phyloP scores from a whole-genome alignment of 37 sponge, comb jelly and placozoan genomes.

The Halisarca cf. caerulea region DNA sequence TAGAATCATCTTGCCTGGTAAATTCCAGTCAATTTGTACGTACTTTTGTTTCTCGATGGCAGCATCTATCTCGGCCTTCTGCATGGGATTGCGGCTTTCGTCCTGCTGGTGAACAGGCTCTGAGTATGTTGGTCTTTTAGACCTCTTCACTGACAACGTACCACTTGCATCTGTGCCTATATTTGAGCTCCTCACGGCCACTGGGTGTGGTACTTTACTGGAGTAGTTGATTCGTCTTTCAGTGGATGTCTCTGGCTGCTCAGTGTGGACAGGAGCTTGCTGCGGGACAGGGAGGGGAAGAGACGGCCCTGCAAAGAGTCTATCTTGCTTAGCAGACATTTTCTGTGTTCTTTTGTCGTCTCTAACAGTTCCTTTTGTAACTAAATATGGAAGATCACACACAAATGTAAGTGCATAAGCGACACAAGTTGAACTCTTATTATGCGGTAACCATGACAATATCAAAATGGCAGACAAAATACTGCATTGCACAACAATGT shows the following conservation, averaged over 20 bases:
- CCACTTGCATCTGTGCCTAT: not conserved
- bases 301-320: too few species aligned
- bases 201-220: not conserved
- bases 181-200: not conserved
- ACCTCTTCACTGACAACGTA: not conserved
- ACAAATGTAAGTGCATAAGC: too few species aligned
- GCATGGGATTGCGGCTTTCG: not conserved
- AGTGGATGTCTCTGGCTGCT: not conserved
- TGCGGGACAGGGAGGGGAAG: not conserved
- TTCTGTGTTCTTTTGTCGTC: too few species aligned
- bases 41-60: slow-evolving; percentile 44
- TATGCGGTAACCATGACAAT: too few species aligned
- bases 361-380: too few species aligned
- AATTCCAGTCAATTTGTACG: too few species aligned
- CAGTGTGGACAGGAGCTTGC: not conserved
- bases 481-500: too few species aligned
- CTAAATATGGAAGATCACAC: too few species aligned
- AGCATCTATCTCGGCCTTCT: slow-evolving; percentile 14
- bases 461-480: too few species aligned
- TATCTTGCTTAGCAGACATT: too few species aligned
- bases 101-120: not conserved
- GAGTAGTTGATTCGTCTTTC: not conserved
- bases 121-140: not conserved
- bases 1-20: too few species aligned
- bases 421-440: too few species aligned